Evolutionary conservation across 2,888 invertebrate species (phyloP), one percentile per base, ranked within the genome.

Genomic region (Tolmerus cingulatus): DNA sequence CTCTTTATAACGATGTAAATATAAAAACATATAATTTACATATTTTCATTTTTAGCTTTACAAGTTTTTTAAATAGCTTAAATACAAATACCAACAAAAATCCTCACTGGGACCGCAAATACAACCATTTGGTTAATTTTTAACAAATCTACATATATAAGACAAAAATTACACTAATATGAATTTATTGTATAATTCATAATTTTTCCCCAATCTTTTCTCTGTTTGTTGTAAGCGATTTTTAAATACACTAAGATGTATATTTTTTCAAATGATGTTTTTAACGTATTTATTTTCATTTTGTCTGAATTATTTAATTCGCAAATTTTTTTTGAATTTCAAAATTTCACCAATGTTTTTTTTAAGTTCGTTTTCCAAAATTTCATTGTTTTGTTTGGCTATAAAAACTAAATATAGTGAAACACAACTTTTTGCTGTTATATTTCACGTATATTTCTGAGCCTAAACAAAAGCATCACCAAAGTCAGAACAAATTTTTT

Each of bases 21-120:
- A 78, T 37, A 76, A 76, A 79, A 79, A 79, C 79, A 79, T 79
- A 46, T 76, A 76, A 34, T 78, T 40, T 78, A 40, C 37, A 78
- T 9, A 79, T 79, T 51, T 79, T 51, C 79, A 16, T 46, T 79
- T 37, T 34, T 23, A 19, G 27, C 12, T 79, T 79, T 51, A 43
- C 19, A 78, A 78, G 12, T 51, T 79, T 79, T 78, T 37, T 78
- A 40, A 79, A 79, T 27, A 79, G 55, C 27, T 51, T 79, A 46
- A 46, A 14, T 78, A 79, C 8, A 51, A 51, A 79, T 79, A 51
- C 27, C 51, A 79, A 79, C 79, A 79, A 51, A 78, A 27, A 79
- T 51, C 30, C 66, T 27, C 66, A 27, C 4, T 66, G 66, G 66
- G 66, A 66, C 66, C 12, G 66, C 66, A 55, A 55, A 55, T 55